Base-by-base conservation (phyloP, 30 jellyfish, hydroid and myxozoan species). In the Cassiopea xamachana region DNA sequence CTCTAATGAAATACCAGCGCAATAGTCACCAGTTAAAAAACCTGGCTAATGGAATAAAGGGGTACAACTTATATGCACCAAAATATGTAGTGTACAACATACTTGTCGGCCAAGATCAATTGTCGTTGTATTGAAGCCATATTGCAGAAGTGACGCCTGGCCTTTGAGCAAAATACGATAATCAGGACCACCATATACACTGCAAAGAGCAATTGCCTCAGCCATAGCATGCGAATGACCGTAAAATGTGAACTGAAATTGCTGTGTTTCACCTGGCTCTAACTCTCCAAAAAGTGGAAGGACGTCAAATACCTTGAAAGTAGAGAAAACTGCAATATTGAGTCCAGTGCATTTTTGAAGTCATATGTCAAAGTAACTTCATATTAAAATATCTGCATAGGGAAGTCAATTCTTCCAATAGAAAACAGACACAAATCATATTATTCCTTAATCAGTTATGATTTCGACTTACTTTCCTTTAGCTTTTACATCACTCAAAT, bases 171-270 rank as follows among this genome's bases (percentile, higher is more conserved):
- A 89, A 51, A 96, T 82, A n/a, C 94, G 88, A 73, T 96, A 96
- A 58, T 92, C 96, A 46, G 99, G 99, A 12, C 99, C 99, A 17
- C 96, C 99, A 17, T 70, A 77, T 14, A 96, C 98, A 80, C 94
- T 88, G 90, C 99, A 96, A 19, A 89, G 93, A 7, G 99, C 99
- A 39, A 85, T 85, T 3, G 97, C 98, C 58, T 89, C 96, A 2
- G 99, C 98, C 90, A 92, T 79, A 47, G 94, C 89, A 75, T 87
- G 95, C 3, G 98, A 73, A 79, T 96, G 99, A 48, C 99, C 99
- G 73, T 96, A 96, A 73, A 92, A 96, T 10, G 97, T 96, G 90
- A 96, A 89, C 81, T 96, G 99, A 60, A 96, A 90, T 78, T 91
- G 96, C 55, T 91, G 99, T 48, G 91, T 92, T 70, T 96, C 99